phyloP scores from a whole-genome alignment of 1,140 invertebrate species.

The Drosophila erecta region DNA sequence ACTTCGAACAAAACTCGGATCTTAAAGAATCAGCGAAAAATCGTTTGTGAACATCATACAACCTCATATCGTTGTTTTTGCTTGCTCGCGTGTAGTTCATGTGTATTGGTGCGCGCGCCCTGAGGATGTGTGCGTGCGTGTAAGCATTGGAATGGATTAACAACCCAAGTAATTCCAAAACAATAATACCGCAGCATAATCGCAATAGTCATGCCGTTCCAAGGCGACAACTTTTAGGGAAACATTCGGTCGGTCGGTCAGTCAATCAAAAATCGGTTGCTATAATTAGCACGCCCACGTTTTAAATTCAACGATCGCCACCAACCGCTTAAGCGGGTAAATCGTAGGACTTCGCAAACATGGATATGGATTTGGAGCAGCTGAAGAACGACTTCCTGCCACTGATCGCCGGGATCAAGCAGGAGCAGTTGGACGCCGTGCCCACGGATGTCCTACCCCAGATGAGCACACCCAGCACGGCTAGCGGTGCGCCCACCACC shows the following conservation, averaged over 20 bases:
- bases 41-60: conserved; percentile 42
- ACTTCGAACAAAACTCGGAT: conserved; percentile 1
- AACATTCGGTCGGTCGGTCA: conserved; percentile 3
- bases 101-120: conserved; percentile 22
- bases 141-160: conserved; percentile 37
- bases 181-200: conserved; percentile 19
- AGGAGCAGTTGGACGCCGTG: conserved; percentile 77
- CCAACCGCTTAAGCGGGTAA: conserved; percentile 24
- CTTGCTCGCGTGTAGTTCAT: not conserved
- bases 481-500: conserved; percentile 62
- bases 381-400: conserved; percentile 82
- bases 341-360: conserved; percentile 34
- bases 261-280: conserved; percentile 7
- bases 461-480: conserved; percentile 37
- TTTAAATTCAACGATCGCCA: conserved; percentile 1
- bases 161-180: conserved; percentile 13
- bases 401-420: conserved; percentile 76
- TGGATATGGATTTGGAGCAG: conserved; percentile 82
- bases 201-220: conserved; percentile 27
- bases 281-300: conserved; percentile 39
- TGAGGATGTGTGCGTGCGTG: conserved; percentile 26
- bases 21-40: conserved; percentile 42
- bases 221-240: conserved; percentile 25
- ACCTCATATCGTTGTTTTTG: conserved; percentile 56
- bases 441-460: conserved; percentile 63